Percentiles rank a stretch among this genome's conserved stretches.
These are phyloP conservation scores for Xylophagus ater DNA, from an alignment of 2,888 invertebrate species.

Conservation along the genomic window DNA sequence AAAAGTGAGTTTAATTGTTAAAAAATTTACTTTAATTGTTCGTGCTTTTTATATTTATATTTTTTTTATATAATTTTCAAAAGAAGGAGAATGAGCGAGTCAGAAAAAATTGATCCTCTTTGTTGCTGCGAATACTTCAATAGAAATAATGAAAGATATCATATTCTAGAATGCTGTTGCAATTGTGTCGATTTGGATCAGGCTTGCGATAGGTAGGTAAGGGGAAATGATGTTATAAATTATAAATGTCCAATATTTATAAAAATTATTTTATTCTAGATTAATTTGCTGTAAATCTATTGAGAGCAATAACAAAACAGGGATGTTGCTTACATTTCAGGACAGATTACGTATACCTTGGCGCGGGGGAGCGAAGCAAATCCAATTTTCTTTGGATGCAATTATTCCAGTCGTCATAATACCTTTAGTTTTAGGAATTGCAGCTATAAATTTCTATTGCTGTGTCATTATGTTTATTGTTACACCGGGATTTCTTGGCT, in stretches of 20 bases:
- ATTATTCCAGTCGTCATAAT: constrained; percentile 42
- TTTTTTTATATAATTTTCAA: too few relatives aligned
- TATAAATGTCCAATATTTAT: too few relatives aligned
- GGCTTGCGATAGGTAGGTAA: constrained; percentile 45
- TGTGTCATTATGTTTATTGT: constrained; percentile 30
- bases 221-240: too few relatives aligned
- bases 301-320: constrained; percentile 25
- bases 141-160: constrained; percentile 40
- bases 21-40: neutral
- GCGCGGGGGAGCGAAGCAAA: constrained; percentile 46
- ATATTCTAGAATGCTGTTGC: constrained; percentile 47
- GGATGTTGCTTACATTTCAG: constrained; percentile 41
- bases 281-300: constrained; percentile 25
- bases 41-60: too few relatives aligned
- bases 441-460: constrained; percentile 40
- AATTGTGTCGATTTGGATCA: constrained; percentile 47
- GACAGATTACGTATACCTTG: constrained; percentile 48
- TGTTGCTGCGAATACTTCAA: constrained; percentile 51
- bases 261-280: constrained; percentile 34
- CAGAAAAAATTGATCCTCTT: constrained; percentile 28
- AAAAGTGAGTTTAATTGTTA: neutral
- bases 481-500: constrained; percentile 25
- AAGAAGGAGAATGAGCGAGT: too few relatives aligned
- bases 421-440: constrained; percentile 40
- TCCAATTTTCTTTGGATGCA: constrained; percentile 41